Conservation (phyloP, 2,888 invertebrate species). For the Xiphydria camelus region DNA sequence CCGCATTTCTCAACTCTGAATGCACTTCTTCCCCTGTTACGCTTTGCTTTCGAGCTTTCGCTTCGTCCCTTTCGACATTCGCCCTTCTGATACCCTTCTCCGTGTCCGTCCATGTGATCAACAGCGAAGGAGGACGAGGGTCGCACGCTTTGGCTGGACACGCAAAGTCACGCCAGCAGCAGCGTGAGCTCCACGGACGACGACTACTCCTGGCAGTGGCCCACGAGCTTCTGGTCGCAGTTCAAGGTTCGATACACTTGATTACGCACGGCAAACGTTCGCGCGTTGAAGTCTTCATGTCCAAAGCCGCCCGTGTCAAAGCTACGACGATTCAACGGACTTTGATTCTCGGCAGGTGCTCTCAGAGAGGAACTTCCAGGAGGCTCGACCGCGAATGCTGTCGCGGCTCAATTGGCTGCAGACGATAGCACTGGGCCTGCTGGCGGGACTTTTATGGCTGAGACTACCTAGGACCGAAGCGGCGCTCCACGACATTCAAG, state of each 20-base stretch:
- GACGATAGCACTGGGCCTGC: conserved; percentile 70
- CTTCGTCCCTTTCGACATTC: too few relatives aligned
- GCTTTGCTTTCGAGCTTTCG: too few relatives aligned
- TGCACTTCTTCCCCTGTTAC: too few relatives aligned
- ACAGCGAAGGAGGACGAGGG: conserved; percentile 67
- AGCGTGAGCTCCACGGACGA: conserved; percentile 68
- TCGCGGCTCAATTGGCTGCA: conserved; percentile 79
- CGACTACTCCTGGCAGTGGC: conserved; percentile 70
- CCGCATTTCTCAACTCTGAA: too few relatives aligned
- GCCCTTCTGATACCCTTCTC: too few relatives aligned
- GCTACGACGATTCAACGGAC: too few relatives aligned
- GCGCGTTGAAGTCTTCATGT: too few relatives aligned
- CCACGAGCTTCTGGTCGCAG: conserved; percentile 79
- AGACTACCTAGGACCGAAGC: conserved; percentile 76
- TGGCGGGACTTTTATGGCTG: conserved; percentile 79
- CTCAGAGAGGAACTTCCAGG: conserved; percentile 75
- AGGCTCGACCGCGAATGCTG: conserved; percentile 74
- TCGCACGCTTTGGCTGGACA: conserved; percentile 70
- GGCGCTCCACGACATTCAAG: conserved; percentile 76
- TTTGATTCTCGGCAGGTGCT: conserved; percentile 63
- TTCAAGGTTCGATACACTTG: conserved; percentile 61
- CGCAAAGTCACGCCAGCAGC: conserved; percentile 70
- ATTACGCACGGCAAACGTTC: too few relatives aligned
- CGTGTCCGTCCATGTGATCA: too few relatives aligned
- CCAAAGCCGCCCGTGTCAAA: too few relatives aligned